Conservation (phyloP, 2,888 invertebrate genomes). For the Lepidochrysops patricia region DNA sequence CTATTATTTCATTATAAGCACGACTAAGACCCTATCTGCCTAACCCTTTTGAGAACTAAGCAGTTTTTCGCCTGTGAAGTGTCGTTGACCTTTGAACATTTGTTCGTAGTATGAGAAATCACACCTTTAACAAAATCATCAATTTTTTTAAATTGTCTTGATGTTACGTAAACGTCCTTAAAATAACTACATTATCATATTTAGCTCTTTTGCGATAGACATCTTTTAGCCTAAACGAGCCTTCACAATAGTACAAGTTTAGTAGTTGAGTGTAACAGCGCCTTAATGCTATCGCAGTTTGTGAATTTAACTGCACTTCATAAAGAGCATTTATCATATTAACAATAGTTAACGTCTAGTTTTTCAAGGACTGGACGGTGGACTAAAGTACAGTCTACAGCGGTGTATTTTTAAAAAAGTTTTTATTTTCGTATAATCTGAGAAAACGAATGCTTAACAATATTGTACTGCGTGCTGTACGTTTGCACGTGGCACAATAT, state of each 20-base stretch:
- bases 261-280: not conserved
- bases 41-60: not conserved
- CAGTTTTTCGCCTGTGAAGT: not conserved
- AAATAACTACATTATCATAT: no score
- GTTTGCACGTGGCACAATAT: no score
- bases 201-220: not conserved
- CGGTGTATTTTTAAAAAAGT: not conserved
- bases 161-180: no score
- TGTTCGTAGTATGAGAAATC: not conserved
- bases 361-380: not conserved
- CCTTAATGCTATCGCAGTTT: conserved; percentile 1
- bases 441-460: not conserved
- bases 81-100: not conserved
- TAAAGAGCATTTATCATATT: conserved; percentile 16
- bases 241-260: not conserved
- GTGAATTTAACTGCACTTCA: conserved; percentile 12
- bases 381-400: not conserved
- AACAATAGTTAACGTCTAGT: conserved; percentile 14
- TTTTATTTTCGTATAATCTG: not conserved
- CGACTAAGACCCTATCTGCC: not conserved
- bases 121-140: not conserved
- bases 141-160: no score
- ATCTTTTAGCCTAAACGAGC: not conserved
- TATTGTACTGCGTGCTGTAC: not conserved
- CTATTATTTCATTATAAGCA: no score